Conservation (phyloP, 2,113 vertebrate genomes). For the Cavia porcellus region DNA sequence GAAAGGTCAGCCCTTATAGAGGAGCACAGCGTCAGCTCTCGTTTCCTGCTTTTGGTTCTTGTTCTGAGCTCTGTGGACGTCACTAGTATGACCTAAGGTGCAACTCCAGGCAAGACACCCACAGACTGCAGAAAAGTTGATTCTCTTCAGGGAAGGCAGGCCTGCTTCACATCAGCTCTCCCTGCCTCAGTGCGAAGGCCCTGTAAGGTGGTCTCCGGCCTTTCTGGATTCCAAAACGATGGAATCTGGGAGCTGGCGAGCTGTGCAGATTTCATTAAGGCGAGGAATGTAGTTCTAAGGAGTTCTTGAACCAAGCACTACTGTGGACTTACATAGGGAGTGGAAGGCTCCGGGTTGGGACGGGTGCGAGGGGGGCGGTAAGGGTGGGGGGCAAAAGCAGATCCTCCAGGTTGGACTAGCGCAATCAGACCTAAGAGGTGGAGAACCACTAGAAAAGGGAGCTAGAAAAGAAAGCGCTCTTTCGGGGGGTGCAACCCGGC, state of each 20-base stretch:
- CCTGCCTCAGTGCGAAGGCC: neutral
- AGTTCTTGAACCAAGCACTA: neutral
- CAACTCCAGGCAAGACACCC: neutral
- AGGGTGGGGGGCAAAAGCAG: neutral
- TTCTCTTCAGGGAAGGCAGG: neutral
- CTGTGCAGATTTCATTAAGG: neutral
- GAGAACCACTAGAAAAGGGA: neutral
- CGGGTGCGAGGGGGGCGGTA: neutral
- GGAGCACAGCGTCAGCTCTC: neutral
- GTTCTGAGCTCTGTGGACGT: neutral
- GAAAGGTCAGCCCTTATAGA: neutral
- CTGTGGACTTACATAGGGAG: neutral
- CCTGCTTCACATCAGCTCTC: neutral
- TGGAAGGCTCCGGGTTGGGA: neutral
- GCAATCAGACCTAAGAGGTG: neutral
- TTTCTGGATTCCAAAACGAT: conserved; percentile 25
- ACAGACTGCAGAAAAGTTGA: neutral
- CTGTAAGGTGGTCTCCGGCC: neutral
- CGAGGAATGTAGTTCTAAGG: conserved; percentile 1
- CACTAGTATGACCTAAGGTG: neutral
- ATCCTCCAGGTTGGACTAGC: neutral
- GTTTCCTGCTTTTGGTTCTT: neutral
- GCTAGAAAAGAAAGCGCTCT: neutral
- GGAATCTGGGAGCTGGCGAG: neutral
- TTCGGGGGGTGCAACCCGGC: too few species aligned